Evolutionary conservation across 1,140 invertebrate genomes (phyloP), one percentile per base, ranked within the genome.

Genomic region (Marisa cornuarietis): DNA sequence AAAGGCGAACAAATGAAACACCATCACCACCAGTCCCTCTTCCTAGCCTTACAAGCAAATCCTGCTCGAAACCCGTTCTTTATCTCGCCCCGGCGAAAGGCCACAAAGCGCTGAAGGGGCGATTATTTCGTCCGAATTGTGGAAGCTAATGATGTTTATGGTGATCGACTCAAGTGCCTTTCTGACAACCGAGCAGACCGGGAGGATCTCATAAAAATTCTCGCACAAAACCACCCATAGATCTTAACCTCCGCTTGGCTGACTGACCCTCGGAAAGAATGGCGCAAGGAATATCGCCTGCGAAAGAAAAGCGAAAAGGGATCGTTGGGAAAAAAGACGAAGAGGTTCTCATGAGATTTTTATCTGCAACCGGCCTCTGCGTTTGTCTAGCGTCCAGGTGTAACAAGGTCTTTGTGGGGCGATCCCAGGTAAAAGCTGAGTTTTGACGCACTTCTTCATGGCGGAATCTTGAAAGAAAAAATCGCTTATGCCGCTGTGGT

Each of bases 101-200:
- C 26, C 65, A 68, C n/a, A 68, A 68, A 68, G 26, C 65, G 22
- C 65, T 68, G 13, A 11, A 68, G 49, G 20, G 71, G 20, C n/a
- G 71, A 54, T 54, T 49, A 54, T 51, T 49, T n/a, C 18, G 18
- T 54, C 26, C 71, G 26, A 73, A 20, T 51, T 8, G 42, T 51
- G 49, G 20, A n/a, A 52, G 49, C 71, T 54, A 54, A 54, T 51
- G 26, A 73, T 73, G 51, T 73, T 73, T 73, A 73, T 73, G 71
- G 51, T 73, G 71, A 73, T 73, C 71, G 71, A 52, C 52, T 73
- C 71, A 26, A 73, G 71, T 73, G 71, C 49, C 51, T 73, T 73
- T 31, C 31, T 73, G 71, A 73, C 71, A 73, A 22, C 52, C 51
- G 11, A 10, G 71, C 51, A 54, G 49, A 58, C 54, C 22, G 52